Evolutionary conservation across 1,140 invertebrate genomes (phyloP).

Genomic region (Odontomachus brunneus): DNA sequence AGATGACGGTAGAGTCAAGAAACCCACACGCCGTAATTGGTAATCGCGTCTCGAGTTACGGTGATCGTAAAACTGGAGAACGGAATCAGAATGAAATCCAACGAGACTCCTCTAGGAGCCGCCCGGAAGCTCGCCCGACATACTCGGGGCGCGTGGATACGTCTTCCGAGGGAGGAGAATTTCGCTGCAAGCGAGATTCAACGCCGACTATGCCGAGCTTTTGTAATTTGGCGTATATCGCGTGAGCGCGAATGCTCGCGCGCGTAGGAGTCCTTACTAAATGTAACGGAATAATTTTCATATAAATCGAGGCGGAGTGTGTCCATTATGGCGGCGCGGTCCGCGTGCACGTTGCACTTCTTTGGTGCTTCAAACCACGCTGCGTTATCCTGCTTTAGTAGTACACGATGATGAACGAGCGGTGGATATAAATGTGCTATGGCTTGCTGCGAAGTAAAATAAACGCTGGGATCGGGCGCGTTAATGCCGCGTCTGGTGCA

Average conservation of each 20-base stretch:
- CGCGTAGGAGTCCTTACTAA: not conserved
- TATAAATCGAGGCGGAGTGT: not conserved
- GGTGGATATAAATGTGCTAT: not conserved
- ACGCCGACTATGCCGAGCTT: too few species aligned
- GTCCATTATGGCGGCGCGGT: not conserved
- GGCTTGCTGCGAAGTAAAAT: conserved; percentile 18
- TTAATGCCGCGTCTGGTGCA: too few species aligned
- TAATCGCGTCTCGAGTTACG: conserved; percentile 60
- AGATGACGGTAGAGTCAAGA: conserved; percentile 46
- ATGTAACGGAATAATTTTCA: conserved; percentile 19
- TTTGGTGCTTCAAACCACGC: conserved; percentile 6
- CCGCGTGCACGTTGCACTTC: not conserved
- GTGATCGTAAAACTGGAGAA: conserved; percentile 52
- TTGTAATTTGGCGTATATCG: too few species aligned
- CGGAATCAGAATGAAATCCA: conserved; percentile 59
- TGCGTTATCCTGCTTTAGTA: conserved; percentile 11
- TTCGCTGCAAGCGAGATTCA: too few species aligned
- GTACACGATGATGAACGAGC: conserved; percentile 7
- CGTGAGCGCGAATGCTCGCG: not conserved
- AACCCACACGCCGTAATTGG: conserved; percentile 59
- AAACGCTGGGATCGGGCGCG: not conserved
- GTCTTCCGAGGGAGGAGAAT: not conserved
- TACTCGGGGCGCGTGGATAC: too few species aligned
- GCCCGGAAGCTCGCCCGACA: too few species aligned
- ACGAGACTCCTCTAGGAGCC: not conserved